Evolutionary conservation across 23 tunicate genomes (phyloP).

Genomic region (Pegea sp.): DNA sequence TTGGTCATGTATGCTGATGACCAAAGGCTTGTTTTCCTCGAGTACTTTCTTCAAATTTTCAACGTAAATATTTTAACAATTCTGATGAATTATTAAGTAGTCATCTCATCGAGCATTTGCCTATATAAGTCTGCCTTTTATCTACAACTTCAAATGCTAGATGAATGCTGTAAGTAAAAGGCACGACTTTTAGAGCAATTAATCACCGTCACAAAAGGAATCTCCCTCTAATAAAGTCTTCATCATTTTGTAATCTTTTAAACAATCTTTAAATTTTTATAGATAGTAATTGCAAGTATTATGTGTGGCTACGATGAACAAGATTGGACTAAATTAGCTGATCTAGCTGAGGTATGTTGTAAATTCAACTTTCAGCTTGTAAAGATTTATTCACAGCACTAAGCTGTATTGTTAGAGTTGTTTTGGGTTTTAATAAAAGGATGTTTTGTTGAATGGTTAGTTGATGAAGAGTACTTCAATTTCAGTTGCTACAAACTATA

Average conservation of each 20-base stretch:
- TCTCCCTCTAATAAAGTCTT: no score
- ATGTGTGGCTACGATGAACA: constrained; percentile 71
- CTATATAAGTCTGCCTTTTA: not conserved
- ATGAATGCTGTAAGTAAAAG: constrained; percentile 84
- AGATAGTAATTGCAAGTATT: constrained; percentile 89
- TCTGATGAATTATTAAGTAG: no score
- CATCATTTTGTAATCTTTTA: not conserved
- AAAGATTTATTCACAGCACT: no score
- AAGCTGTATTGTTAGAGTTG: no score
- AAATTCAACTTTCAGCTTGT: not conserved
- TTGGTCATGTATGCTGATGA: constrained; percentile 71
- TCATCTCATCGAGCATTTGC: no score
- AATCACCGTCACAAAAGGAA: not conserved
- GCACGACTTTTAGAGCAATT: constrained; percentile 21
- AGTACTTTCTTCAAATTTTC: constrained; percentile 13
- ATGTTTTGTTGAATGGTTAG: no score
- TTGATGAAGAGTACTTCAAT: no score
- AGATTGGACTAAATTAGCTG: constrained; percentile 76
- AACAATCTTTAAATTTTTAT: not conserved
- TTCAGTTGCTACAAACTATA: no score
- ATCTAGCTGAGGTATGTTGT: constrained; percentile 32
- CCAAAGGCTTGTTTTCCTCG: constrained; percentile 77
- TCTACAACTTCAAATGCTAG: constrained; percentile 39
- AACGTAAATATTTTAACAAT: no score
- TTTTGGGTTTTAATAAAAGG: no score